These are phyloP conservation scores for Potamarius usumacintae DNA, from an alignment of 2,113 vertebrate species.

Conservation along the genomic window DNA sequence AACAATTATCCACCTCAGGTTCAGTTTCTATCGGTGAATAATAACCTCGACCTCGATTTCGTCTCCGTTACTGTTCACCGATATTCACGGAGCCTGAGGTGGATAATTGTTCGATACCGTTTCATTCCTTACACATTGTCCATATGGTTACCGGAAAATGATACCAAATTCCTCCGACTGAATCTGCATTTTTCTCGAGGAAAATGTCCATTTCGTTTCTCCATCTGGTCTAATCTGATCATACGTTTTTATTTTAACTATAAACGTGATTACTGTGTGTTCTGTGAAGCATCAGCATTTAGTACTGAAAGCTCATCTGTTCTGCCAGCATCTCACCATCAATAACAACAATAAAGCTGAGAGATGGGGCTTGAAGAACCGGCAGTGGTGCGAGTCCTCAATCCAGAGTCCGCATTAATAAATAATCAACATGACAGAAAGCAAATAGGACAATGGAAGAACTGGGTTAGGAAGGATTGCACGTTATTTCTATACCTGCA, in stretches of 20 bases:
- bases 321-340: background rate
- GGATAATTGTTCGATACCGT: too few relatives aligned
- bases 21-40: too few relatives aligned
- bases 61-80: too few relatives aligned
- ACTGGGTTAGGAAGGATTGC: background rate
- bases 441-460: constrained; percentile 4
- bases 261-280: constrained; percentile 1
- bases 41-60: too few relatives aligned
- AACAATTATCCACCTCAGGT: too few relatives aligned
- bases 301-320: constrained; percentile 5
- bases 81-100: too few relatives aligned
- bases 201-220: background rate
- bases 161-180: background rate
- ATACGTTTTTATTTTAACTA: background rate
- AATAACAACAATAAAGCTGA: constrained; percentile 33
- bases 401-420: constrained; percentile 1
- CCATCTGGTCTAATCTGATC: background rate
- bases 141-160: background rate
- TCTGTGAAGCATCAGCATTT: constrained; percentile 7
- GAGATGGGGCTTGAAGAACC: constrained; percentile 19
- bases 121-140: background rate
- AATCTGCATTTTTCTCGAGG: background rate
- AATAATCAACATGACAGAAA: constrained; percentile 5
- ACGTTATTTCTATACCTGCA: background rate
- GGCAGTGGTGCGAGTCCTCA: background rate